Percentiles rank a stretch among this genome's conserved stretches.
Conservation (phyloP, 2,113 vertebrate genomes). For the Pao palembangensis region DNA sequence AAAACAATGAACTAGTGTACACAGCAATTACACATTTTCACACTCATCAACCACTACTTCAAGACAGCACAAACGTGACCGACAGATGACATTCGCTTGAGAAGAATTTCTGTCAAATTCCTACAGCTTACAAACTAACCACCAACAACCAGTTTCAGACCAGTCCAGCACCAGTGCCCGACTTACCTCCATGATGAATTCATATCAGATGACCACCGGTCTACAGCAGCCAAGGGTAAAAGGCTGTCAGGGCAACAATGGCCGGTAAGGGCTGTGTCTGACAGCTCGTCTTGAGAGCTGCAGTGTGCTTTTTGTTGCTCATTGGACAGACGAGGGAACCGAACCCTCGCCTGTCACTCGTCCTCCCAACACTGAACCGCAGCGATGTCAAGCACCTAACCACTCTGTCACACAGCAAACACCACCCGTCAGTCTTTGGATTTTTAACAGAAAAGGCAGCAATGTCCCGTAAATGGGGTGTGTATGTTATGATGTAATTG, state of each 20-base stretch:
- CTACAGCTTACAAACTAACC: not conserved
- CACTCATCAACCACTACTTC: too few relatives aligned
- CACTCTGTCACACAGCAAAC: conserved; percentile 49
- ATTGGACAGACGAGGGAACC: conserved; percentile 27
- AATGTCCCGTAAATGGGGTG: conserved; percentile 7
- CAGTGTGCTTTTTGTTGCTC: conserved; percentile 6
- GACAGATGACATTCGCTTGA: too few relatives aligned
- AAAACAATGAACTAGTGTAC: not conserved
- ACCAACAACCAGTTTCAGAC: not conserved
- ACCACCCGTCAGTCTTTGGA: conserved; percentile 54
- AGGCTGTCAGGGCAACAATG: conserved; percentile 40
- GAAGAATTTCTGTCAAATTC: not conserved
- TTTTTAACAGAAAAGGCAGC: conserved; percentile 48
- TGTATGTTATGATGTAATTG: too few relatives aligned
- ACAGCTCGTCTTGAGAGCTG: conserved; percentile 38
- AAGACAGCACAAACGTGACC: not conserved
- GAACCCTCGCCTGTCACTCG: conserved; percentile 27
- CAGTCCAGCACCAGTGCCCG: conserved; percentile 1
- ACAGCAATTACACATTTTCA: not conserved
- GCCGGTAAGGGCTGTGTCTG: conserved; percentile 37
- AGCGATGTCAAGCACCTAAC: conserved; percentile 33
- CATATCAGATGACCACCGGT: conserved; percentile 27
- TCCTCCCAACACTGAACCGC: conserved; percentile 23
- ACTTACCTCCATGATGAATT: conserved; percentile 71
- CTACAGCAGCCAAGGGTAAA: conserved; percentile 28